phyloP scores from a whole-genome alignment of 2,113 vertebrate genomes.

The Grus americana region DNA sequence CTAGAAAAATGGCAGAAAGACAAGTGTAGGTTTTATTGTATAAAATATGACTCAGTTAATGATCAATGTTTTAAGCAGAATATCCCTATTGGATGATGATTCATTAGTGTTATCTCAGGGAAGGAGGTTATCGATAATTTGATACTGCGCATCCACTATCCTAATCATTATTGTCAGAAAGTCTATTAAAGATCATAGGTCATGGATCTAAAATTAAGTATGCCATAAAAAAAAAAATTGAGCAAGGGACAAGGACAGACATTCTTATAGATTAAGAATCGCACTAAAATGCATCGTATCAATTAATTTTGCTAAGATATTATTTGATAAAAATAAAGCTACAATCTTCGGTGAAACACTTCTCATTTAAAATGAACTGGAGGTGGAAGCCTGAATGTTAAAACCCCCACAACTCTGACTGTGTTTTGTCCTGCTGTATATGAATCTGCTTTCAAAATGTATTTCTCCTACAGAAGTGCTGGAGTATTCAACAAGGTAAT shows the following conservation, averaged over 20 bases:
- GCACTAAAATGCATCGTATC: background rate
- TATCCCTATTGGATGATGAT: constrained; percentile 15
- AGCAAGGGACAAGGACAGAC: background rate
- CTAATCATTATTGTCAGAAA: constrained; percentile 77
- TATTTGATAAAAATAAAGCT: background rate
- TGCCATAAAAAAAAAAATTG: constrained; percentile 27
- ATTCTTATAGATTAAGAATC: background rate
- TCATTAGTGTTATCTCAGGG: constrained; percentile 46
- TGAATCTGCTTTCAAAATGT: background rate
- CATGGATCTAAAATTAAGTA: constrained; percentile 63
- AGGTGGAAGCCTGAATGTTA: background rate
- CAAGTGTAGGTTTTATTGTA: background rate
- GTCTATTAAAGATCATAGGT: constrained; percentile 72
- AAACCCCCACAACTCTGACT: background rate
- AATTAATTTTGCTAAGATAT: background rate
- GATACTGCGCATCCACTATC: constrained; percentile 6
- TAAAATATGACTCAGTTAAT: background rate
- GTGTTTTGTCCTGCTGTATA: background rate
- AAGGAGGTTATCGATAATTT: constrained; percentile 66
- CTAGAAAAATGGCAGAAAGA: background rate
- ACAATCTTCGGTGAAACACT: background rate
- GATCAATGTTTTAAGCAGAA: constrained; percentile 5
- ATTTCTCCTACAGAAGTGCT: background rate
- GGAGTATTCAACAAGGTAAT: background rate
- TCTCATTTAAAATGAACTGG: background rate